These are phyloP conservation scores for Lasius platythorax DNA, from an alignment of 2,888 invertebrate genomes.

Conservation along the genomic window DNA sequence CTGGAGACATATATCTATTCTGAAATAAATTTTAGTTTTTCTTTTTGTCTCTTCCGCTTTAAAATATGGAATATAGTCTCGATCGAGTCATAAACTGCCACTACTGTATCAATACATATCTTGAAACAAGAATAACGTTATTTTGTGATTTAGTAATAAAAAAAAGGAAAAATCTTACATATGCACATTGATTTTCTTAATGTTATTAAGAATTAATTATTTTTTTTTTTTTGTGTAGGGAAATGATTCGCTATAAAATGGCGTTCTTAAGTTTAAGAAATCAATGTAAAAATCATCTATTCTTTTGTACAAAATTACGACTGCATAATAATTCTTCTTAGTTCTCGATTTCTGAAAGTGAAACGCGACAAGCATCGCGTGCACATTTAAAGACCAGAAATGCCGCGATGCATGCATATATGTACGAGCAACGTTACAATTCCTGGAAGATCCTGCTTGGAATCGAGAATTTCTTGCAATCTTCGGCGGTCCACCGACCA, in stretches of 20 bases:
- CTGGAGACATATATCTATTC: background rate
- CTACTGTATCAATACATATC: background rate
- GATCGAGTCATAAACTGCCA: background rate
- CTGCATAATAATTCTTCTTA: background rate
- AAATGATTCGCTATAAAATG: background rate
- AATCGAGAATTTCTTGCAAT: conserved; percentile 70
- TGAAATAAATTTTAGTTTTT: background rate
- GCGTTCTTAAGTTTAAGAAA: background rate
- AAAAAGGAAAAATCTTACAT: background rate
- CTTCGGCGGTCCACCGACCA: conserved; percentile 39
- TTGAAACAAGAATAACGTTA: background rate
- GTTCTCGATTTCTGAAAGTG: conserved; percentile 13
- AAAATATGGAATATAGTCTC: background rate
- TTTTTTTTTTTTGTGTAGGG: background rate
- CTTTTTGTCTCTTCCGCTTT: background rate
- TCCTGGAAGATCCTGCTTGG: conserved; percentile 56
- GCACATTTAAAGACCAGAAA: conserved; percentile 52
- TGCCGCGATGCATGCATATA: conserved; percentile 65
- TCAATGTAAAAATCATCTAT: background rate
- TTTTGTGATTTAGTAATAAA: background rate
- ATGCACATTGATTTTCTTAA: too few relatives aligned
- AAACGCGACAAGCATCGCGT: conserved; percentile 13
- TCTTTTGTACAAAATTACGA: background rate
- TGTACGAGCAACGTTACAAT: conserved; percentile 59
- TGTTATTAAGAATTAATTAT: background rate